phyloP scores from a whole-genome alignment of 2,113 vertebrate species.

The Pollachius pollachius region DNA sequence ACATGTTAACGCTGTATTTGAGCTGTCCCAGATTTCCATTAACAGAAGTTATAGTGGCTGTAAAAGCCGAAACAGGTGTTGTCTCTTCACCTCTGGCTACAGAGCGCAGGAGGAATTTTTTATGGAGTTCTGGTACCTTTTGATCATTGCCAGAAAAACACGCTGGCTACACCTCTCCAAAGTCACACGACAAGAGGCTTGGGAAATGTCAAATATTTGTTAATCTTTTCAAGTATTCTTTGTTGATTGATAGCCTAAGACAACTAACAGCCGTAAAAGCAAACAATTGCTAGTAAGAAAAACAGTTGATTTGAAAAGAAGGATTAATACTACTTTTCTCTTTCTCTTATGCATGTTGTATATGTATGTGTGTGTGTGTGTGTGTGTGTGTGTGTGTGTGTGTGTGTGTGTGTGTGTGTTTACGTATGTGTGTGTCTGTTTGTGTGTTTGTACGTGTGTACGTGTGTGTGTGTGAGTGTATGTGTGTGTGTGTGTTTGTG shows the following conservation, averaged over 20 bases:
- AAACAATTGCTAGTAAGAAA: constrained; percentile 31
- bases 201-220: constrained; percentile 34
- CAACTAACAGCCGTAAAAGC: constrained; percentile 30
- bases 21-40: constrained; percentile 53
- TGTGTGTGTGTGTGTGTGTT: constrained; percentile 6
- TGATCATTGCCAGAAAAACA: constrained; percentile 49
- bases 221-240: constrained; percentile 37
- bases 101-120: constrained; percentile 44
- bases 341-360: constrained; percentile 47
- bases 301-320: constrained; percentile 20
- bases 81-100: constrained; percentile 48
- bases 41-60: constrained; percentile 55
- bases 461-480: constrained; percentile 3
- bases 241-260: constrained; percentile 30
- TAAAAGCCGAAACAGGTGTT: constrained; percentile 66
- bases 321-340: constrained; percentile 27
- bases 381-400: constrained; percentile 22
- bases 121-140: constrained; percentile 58
- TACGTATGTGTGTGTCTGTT: constrained; percentile 25
- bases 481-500: constrained; percentile 10
- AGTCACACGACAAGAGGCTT: constrained; percentile 27
- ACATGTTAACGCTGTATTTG: constrained; percentile 52
- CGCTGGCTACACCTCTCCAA: constrained; percentile 20
- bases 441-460: neutral
- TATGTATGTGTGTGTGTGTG: constrained; percentile 29